Base-by-base conservation (phyloP, 2,113 vertebrate species). In the Sarotherodon lohbergeri region DNA sequence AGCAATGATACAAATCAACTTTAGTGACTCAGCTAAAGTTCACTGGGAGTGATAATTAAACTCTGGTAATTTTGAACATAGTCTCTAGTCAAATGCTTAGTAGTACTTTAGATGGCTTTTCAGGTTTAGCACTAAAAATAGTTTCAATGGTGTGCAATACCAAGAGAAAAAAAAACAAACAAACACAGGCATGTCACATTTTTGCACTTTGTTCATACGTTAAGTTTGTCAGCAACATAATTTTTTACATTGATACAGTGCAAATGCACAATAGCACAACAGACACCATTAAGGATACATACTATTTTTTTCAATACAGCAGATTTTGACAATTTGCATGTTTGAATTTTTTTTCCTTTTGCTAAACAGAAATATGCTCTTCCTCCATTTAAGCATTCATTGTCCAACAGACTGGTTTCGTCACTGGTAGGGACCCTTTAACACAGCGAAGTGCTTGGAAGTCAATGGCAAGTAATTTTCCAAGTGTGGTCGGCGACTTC, bases 241-340 rank as follows among this genome's bases (percentile, higher is more conserved):
- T 66, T 87, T 94, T 92, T 88, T 59, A 94, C 93, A 94, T 89
- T 90, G 89, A 94, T 84, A 94, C 91, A 95, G 93, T 95, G 95
- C 93, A 95, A 96, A 96, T 89, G 91, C 89, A 96, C 93, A 92
- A 93, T 84, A 95, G 95, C 95, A 96, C 93, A 92, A 94, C 57
- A 92, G 83, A 96, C 93, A 93, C 93, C 86, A 94, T 94, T 94
- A 93, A 94, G 85, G 82, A 93, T 91, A 95, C 90, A 93, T 76
- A 86, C 84, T 81, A 89, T 88, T 92, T 92, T 92, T 94, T 90
- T 95, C 90, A 94, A 92, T 90, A 96, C 95, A 95, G 93, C 91
- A 94, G 89, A 94, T 91, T 94, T 91, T 87, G 86, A 96, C 89
- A 95, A 94, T 89, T 93, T 94, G 90, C 88, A 88, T 90, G 92